Evolutionary conservation across 2,888 invertebrate genomes (phyloP).

Genomic region (Sussaba pulchella): DNA sequence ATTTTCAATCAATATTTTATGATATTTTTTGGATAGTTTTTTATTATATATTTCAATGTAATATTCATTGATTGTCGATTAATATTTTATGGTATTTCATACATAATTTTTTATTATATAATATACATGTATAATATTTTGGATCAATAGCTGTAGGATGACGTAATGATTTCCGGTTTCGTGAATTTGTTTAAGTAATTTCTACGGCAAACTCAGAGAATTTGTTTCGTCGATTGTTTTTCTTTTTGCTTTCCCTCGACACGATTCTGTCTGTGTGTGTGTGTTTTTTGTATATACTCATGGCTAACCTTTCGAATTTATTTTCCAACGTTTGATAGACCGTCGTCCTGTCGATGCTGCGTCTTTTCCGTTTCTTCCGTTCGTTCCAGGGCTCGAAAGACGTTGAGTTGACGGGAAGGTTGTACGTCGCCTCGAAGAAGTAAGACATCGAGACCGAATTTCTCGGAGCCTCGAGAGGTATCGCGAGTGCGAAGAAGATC

Average conservation of each 20-base stretch:
- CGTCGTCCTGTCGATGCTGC: conserved; percentile 86
- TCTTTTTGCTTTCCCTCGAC: conserved; percentile 70
- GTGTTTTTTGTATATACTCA: neutral
- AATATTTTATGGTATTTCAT: too few species aligned
- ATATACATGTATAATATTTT: too few species aligned
- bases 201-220: neutral
- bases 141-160: too few species aligned
- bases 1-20: too few species aligned
- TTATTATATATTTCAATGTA: too few species aligned
- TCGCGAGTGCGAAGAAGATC: conserved; percentile 89
- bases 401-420: conserved; percentile 86
- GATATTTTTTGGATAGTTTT: too few species aligned
- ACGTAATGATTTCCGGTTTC: neutral
- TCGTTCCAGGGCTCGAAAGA: conserved; percentile 73
- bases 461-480: conserved; percentile 89
- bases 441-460: conserved; percentile 90
- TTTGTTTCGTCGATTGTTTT: conserved; percentile 1
- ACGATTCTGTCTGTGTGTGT: too few species aligned
- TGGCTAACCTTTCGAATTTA: conserved; percentile 86
- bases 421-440: conserved; percentile 90
- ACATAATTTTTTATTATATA: too few species aligned
- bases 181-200: conserved; percentile 4
- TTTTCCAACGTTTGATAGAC: conserved; percentile 86
- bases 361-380: conserved; percentile 82
- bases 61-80: too few species aligned